Conservation (phyloP, 2,888 invertebrate genomes). For the Notodonta ziczac region DNA sequence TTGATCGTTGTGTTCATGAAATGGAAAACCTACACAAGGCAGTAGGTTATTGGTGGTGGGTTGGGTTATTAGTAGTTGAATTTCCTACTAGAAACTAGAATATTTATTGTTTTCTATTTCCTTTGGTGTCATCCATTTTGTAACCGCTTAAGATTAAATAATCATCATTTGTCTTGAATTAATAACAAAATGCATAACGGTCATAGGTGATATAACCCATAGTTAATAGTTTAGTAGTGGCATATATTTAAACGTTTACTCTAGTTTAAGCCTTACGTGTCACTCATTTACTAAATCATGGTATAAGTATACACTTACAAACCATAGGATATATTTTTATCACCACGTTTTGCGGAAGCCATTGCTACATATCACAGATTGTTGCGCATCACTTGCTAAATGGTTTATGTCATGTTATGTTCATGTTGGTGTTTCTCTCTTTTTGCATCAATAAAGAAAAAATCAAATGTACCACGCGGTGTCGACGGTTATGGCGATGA, state of each 20-base stretch:
- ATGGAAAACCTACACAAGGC: not conserved
- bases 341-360: slow-evolving; percentile 27
- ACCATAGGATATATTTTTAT: not conserved
- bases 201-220: not conserved
- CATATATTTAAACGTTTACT: too few relatives aligned
- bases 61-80: too few relatives aligned
- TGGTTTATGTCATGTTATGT: slow-evolving; percentile 64
- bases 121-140: slow-evolving; percentile 35
- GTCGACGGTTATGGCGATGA: slow-evolving; percentile 96
- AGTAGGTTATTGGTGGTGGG: not conserved
- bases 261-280: too few relatives aligned
- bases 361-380: slow-evolving; percentile 53
- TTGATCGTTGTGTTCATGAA: slow-evolving; percentile 10
- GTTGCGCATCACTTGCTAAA: slow-evolving; percentile 50
- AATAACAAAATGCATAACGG: not conserved
- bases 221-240: slow-evolving; percentile 5
- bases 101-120: not conserved
- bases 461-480: slow-evolving; percentile 98
- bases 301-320: too few relatives aligned
- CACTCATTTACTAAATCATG: too few relatives aligned
- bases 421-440: slow-evolving; percentile 84
- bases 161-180: too few relatives aligned
- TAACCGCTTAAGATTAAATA: slow-evolving; percentile 12
- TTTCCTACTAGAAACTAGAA: too few relatives aligned
- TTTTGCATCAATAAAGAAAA: slow-evolving; percentile 88